phyloP scores from a whole-genome alignment of 92 coral and sea anemone species.

The Epizoanthus rinbou region DNA sequence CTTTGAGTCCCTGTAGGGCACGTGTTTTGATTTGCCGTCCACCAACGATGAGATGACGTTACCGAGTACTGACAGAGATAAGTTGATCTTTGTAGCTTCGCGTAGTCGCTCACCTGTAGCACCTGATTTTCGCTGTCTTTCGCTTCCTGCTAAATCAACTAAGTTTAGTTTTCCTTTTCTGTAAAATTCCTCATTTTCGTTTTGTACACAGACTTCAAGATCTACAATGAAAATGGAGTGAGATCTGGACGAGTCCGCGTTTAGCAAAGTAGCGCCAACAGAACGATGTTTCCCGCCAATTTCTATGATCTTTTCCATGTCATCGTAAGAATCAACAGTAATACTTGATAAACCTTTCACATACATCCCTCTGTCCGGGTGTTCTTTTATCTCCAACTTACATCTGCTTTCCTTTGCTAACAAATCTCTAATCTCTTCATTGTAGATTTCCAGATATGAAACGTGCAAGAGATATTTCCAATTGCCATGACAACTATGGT shows the following conservation, averaged over 20 bases:
- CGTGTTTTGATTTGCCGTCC: slow-evolving; percentile 75
- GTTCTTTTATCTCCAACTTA: slow-evolving; percentile 81
- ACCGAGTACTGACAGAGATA: slow-evolving; percentile 85
- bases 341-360: slow-evolving; percentile 86
- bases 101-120: slow-evolving; percentile 87
- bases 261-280: slow-evolving; percentile 78
- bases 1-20: slow-evolving; percentile 91
- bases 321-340: slow-evolving; percentile 76
- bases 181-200: slow-evolving; percentile 64
- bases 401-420: slow-evolving; percentile 66
- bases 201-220: slow-evolving; percentile 67
- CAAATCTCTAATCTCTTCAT: slow-evolving; percentile 78
- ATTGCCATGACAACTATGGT: slow-evolving; percentile 57
- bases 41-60: slow-evolving; percentile 86
- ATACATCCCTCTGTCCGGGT: slow-evolving; percentile 85
- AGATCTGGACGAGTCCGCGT: slow-evolving; percentile 83
- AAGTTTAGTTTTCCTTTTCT: slow-evolving; percentile 79
- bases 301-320: slow-evolving; percentile 72
- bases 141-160: slow-evolving; percentile 91
- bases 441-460: slow-evolving; percentile 87
- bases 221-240: slow-evolving; percentile 83
- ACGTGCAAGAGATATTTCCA: slow-evolving; percentile 76
- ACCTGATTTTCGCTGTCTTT: slow-evolving; percentile 87
- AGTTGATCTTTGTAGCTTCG: slow-evolving; percentile 83
- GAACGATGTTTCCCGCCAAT: slow-evolving; percentile 79